Evolutionary conservation across 1,140 invertebrate genomes (phyloP).

Genomic region (Trissolcus basalis): DNA sequence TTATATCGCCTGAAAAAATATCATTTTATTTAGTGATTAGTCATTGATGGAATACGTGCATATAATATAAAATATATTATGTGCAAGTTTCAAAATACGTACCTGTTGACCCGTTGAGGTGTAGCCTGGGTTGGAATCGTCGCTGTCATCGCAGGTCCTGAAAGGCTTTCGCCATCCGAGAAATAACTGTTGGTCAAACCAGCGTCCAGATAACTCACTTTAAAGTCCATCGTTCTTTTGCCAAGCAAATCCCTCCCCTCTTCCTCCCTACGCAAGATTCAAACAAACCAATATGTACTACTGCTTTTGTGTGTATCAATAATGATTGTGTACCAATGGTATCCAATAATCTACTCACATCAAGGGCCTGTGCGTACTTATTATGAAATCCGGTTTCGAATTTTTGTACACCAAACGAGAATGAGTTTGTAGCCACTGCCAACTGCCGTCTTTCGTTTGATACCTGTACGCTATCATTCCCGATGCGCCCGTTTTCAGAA

Average conservation of each 20-base stretch:
- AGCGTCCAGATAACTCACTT: slow-evolving; percentile 96
- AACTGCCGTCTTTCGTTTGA: slow-evolving; percentile 93
- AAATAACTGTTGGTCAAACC: slow-evolving; percentile 93
- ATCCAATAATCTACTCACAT: slow-evolving; percentile 84
- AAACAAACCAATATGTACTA: not conserved
- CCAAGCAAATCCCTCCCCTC: slow-evolving; percentile 96
- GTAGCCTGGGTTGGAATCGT: slow-evolving; percentile 76
- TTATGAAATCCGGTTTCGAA: slow-evolving; percentile 99
- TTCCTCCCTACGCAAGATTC: slow-evolving; percentile 88
- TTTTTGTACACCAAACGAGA: slow-evolving; percentile 98
- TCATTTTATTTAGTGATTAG: no score
- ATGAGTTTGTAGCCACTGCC: slow-evolving; percentile 99
- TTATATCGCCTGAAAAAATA: slow-evolving; percentile 94
- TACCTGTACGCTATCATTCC: slow-evolving; percentile 98
- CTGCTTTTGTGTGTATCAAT: slow-evolving; percentile 2
- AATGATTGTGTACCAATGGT: not conserved
- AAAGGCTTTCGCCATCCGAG: slow-evolving; percentile 88
- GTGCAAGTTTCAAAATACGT: no score
- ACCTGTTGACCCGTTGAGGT: slow-evolving; percentile 83
- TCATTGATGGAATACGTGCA: no score
- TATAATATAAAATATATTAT: no score
- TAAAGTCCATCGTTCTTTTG: slow-evolving; percentile 99
- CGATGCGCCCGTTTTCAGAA: slow-evolving; percentile 97
- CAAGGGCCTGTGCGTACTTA: slow-evolving; percentile 96
- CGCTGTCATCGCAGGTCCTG: slow-evolving; percentile 78